These are phyloP conservation scores for Salmo trutta DNA, from an alignment of 2,797 vertebrate species.

Conservation along the genomic window DNA sequence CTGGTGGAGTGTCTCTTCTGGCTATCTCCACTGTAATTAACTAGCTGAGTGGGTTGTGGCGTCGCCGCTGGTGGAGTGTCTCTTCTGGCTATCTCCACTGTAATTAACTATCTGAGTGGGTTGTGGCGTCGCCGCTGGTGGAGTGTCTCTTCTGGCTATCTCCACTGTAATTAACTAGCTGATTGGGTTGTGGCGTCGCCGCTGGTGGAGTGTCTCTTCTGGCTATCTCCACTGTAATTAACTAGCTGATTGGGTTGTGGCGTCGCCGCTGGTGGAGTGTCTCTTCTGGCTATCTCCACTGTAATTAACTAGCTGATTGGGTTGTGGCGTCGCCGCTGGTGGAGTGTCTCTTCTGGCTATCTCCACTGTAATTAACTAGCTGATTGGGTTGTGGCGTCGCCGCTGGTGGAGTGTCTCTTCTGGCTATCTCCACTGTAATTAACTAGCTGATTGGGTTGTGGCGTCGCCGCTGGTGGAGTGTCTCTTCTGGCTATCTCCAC, in stretches of 20 bases:
- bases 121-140: constrained; percentile 1
- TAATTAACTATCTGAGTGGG: constrained; percentile 57
- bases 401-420: constrained; percentile 25
- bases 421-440: constrained; percentile 45
- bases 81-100: constrained; percentile 17
- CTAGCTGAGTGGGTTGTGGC: constrained; percentile 34
- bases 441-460: constrained; percentile 43
- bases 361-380: constrained; percentile 53
- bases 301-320: constrained; percentile 57
- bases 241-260: constrained; percentile 38
- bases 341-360: constrained; percentile 24
- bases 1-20: constrained; percentile 25
- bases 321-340: background rate
- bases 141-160: constrained; percentile 24
- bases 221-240: constrained; percentile 48
- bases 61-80: constrained; percentile 16
- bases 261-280: constrained; percentile 14
- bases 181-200: constrained; percentile 18
- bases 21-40: constrained; percentile 50
- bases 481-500: constrained; percentile 19
- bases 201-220: constrained; percentile 24
- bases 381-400: constrained; percentile 21
- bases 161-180: constrained; percentile 53
- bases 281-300: constrained; percentile 15
- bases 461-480: constrained; percentile 11